Conservation (phyloP, 2,797 vertebrate genomes). For the Furcifer pardalis region DNA sequence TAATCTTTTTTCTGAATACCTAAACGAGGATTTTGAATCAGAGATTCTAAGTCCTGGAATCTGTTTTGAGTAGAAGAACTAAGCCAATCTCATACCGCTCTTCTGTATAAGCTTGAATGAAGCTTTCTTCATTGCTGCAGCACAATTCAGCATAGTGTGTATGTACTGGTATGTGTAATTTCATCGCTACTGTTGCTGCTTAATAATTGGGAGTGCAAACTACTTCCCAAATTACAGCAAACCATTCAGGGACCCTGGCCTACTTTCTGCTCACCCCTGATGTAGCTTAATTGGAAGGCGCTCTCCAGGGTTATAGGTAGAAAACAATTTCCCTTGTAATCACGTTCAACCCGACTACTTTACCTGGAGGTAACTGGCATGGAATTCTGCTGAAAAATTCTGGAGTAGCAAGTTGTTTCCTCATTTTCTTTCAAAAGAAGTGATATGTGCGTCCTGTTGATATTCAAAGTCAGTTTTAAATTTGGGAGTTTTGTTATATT, state of each 20-base stretch:
- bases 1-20: no score
- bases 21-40: no score
- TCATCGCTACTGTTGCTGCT: background rate
- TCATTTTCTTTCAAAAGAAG: background rate
- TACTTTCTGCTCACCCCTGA: background rate
- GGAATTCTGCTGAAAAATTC: background rate
- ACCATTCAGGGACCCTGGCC: background rate
- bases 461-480: background rate
- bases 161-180: background rate
- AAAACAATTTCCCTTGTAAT: background rate
- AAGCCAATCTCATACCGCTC: background rate
- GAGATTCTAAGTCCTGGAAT: no score
- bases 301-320: background rate
- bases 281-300: background rate
- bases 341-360: background rate
- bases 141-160: background rate
- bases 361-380: background rate
- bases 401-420: background rate
- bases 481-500: background rate
- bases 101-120: background rate
- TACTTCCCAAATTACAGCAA: background rate
- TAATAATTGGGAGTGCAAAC: background rate
- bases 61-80: background rate
- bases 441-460: background rate
- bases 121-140: background rate